phyloP scores from a whole-genome alignment of 2,113 vertebrate species.

The Engraulis encrasicolus region DNA sequence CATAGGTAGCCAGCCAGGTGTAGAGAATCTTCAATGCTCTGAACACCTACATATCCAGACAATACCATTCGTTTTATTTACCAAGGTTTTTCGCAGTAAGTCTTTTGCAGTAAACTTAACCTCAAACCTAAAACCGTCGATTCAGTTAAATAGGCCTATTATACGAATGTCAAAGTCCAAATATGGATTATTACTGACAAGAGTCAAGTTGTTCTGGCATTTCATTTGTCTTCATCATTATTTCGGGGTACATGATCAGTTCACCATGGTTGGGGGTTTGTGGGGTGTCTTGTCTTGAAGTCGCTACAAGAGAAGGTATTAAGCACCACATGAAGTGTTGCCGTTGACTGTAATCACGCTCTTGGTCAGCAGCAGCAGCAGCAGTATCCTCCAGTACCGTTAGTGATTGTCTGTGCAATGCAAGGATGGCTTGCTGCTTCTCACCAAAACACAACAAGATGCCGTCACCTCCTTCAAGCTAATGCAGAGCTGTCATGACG shows the following conservation, averaged over 20 bases:
- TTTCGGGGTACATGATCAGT: background rate
- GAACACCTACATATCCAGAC: background rate
- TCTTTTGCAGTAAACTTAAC: background rate
- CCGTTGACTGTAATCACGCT: too few relatives aligned
- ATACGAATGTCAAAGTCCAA: background rate
- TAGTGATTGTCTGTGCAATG: conserved; percentile 12
- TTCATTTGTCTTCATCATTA: background rate
- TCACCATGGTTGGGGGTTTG: too few relatives aligned
- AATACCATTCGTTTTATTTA: conserved; percentile 1
- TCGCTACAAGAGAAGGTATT: background rate
- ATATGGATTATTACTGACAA: conserved; percentile 17
- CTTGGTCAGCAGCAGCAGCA: background rate
- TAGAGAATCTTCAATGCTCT: background rate
- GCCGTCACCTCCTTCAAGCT: too few relatives aligned
- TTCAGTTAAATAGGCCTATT: background rate
- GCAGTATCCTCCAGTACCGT: background rate
- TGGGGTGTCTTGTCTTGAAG: too few relatives aligned
- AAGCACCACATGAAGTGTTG: background rate
- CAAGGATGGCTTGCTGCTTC: background rate
- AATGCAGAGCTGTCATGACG: background rate
- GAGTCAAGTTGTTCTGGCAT: background rate
- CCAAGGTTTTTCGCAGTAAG: background rate
- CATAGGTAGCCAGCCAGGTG: background rate
- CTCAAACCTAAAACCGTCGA: background rate
- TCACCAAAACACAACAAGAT: background rate